Evolutionary conservation across 2,888 invertebrate genomes (phyloP).

Genomic region (Orthosia cruda): DNA sequence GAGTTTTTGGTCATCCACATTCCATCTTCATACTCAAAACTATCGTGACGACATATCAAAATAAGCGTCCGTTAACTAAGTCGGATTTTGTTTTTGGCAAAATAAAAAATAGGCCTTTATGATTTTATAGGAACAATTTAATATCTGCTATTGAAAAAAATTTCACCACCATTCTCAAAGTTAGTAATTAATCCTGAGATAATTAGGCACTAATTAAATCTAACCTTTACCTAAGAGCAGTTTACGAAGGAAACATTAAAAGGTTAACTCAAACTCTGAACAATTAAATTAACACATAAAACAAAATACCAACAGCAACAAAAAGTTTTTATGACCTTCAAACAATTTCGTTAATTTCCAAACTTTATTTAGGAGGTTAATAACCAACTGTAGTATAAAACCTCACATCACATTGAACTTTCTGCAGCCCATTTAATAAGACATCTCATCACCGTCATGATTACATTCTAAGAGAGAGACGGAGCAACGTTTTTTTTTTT

Average conservation of each 20-base stretch:
- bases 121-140: too few species aligned
- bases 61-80: too few species aligned
- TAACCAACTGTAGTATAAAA: constrained; percentile 27
- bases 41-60: not conserved
- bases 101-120: not conserved
- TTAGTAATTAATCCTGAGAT: not conserved
- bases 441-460: too few species aligned
- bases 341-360: constrained; percentile 7
- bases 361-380: constrained; percentile 4
- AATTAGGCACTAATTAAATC: not conserved
- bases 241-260: constrained; percentile 2
- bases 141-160: not conserved
- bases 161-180: not conserved
- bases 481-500: too few species aligned
- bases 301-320: not conserved
- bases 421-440: not conserved
- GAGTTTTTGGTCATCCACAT: too few species aligned
- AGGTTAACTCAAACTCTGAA: not conserved
- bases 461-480: too few species aligned
- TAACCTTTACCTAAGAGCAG: not conserved
- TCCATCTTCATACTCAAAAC: too few species aligned
- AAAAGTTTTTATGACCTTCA: constrained; percentile 21
- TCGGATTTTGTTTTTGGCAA: not conserved
- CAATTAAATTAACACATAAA: constrained; percentile 21
- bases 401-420: constrained; percentile 33